A percentile compares a stretch with the other conserved stretches of the same genome.
These are phyloP conservation scores for Urechis unicinctus DNA, from an alignment of 2,888 invertebrate species.

Conservation along the genomic window DNA sequence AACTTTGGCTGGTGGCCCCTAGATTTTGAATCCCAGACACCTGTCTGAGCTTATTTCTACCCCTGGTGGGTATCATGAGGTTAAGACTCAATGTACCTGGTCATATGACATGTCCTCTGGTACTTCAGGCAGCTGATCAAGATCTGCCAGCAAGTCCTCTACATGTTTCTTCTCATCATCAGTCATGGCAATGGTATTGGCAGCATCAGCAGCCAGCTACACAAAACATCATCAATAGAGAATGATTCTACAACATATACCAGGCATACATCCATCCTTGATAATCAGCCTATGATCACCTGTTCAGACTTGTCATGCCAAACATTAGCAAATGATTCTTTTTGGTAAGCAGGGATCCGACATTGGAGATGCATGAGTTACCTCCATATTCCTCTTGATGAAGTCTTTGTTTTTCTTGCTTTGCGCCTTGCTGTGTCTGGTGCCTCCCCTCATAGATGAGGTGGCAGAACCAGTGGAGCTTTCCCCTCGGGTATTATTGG, in stretches of 20 bases:
- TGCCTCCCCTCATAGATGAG: background rate
- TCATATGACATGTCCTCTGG: background rate
- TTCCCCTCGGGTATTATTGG: background rate
- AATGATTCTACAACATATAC: background rate
- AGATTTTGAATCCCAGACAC: too few relatives aligned
- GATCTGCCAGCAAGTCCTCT: slow-evolving; percentile 30
- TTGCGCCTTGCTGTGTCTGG: slow-evolving; percentile 6
- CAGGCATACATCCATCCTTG: background rate
- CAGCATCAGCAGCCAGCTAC: slow-evolving; percentile 43
- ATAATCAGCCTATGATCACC: too few relatives aligned
- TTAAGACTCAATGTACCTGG: background rate
- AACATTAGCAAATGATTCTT: too few relatives aligned
- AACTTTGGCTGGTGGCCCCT: too few relatives aligned
- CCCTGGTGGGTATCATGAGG: background rate
- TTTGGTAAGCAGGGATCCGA: too few relatives aligned
- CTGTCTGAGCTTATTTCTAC: too few relatives aligned
- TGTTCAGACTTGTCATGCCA: background rate
- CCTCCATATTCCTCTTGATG: slow-evolving; percentile 46
- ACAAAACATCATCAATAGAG: background rate
- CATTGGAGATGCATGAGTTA: too few relatives aligned
- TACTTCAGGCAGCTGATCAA: slow-evolving; percentile 36
- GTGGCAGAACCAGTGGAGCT: too few relatives aligned
- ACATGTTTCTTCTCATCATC: slow-evolving; percentile 45
- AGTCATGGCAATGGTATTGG: slow-evolving; percentile 43
- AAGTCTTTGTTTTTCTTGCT: slow-evolving; percentile 37